Base-by-base conservation (phyloP, 2,113 vertebrate genomes). In the Mustela nigripes region DNA sequence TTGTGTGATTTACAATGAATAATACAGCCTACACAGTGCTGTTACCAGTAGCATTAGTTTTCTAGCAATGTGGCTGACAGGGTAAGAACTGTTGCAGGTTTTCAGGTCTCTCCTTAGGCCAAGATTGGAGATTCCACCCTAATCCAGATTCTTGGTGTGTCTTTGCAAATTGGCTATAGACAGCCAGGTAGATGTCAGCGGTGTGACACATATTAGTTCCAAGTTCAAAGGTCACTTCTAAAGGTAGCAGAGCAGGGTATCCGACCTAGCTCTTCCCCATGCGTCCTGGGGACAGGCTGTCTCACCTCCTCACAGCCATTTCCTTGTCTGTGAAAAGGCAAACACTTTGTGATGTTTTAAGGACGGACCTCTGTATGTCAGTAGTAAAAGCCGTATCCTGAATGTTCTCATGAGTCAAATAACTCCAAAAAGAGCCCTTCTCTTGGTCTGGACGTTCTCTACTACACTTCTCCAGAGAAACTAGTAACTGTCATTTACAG, bases 391-490 rank as follows among this genome's bases (percentile, higher is more conserved):
- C 56, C 39, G 36, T 3, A 76, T 76, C 87, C n/a, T 16, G 6
- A 76, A 92, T 79, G 19, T 10, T 60, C 48, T 92, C n/a, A 60
- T 7, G 80, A 56, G 84, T 26, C 67, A 87, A 26, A 42, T 71
- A 89, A 56, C 60, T 89, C 15, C 42, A 76, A n/a, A 80, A 28
- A 89, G 78, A 84, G 22, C 28, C 3, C 50, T 53, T 96, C 84
- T 19, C 10, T 78, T 87, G 8, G 16, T n/a, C 14, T 89, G 22
- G 22, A 16, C 0, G 1, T 26, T 81, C 45, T 16, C 5, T 53
- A 63, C 33, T 80, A 96, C 48, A 83, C 28, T 18, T 92, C 67
- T 80, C 18, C 63, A 56, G 94, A 91, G 60, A 96, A 65, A 94
- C 33, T 18, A 62, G 58, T 80, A 67, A 88, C 58, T 96, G 8